Conservation (phyloP, 2,113 vertebrate species). For the Otus sunia region DNA sequence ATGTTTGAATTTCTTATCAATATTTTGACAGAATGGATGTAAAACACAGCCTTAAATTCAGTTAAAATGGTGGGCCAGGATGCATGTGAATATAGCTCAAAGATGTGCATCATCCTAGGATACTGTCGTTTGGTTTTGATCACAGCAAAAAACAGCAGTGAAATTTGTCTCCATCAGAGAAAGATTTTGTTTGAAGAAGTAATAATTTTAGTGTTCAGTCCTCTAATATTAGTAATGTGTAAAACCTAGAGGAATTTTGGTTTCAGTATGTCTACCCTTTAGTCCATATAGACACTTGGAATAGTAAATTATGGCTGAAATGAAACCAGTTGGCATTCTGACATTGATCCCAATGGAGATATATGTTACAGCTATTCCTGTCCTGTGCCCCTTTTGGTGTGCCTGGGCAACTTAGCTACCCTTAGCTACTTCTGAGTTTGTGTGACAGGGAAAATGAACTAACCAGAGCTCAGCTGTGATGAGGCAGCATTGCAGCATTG, state of each 20-base stretch:
- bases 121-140: background rate
- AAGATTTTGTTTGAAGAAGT: background rate
- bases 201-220: background rate
- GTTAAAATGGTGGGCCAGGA: background rate
- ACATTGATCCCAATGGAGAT: background rate
- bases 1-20: conserved; percentile 15
- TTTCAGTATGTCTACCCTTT: background rate
- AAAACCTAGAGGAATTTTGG: background rate
- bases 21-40: conserved; percentile 16
- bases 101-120: background rate
- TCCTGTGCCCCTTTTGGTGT: background rate
- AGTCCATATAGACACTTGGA: background rate
- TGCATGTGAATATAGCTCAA: background rate
- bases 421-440: background rate
- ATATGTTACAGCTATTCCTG: background rate
- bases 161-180: background rate
- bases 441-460: background rate
- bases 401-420: background rate
- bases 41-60: background rate
- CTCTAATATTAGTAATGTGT: background rate
- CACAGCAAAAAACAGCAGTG: background rate
- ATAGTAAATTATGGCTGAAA: background rate
- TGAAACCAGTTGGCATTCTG: background rate
- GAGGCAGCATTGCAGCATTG: background rate
- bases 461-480: background rate